A percentile compares a stretch with the other conserved stretches of the same genome.
These are phyloP conservation scores for Calidris pygmaea DNA, from an alignment of 2,113 vertebrate genomes.

Conservation along the genomic window DNA sequence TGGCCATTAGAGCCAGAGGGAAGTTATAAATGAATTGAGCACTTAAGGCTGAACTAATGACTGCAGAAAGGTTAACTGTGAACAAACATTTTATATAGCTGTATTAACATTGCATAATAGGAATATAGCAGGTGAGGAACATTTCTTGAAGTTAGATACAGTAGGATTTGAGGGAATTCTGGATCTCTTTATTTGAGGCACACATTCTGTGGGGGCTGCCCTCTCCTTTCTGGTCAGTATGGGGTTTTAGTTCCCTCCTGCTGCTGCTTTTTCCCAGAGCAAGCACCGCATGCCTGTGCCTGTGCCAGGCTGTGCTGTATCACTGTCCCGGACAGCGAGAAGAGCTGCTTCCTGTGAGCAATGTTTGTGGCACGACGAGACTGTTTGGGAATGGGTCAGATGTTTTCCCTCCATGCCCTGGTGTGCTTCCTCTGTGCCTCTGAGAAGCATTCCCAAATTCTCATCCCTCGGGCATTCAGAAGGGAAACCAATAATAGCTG, in stretches of 20 bases:
- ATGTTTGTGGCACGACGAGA: not conserved
- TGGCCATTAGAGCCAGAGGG: not conserved
- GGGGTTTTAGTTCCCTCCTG: not conserved
- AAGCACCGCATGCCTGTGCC: accelerated
- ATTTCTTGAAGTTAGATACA: not conserved
- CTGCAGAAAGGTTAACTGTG: not conserved
- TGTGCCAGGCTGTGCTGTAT: accelerated
- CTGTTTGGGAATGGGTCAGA: not conserved
- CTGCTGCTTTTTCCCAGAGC: not conserved
- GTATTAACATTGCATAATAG: not conserved
- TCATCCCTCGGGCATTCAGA: not conserved
- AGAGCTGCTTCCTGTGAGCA: not conserved
- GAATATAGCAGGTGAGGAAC: not conserved
- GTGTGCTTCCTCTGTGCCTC: not conserved
- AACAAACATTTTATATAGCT: not conserved
- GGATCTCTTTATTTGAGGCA: not conserved
- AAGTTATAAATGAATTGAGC: not conserved
- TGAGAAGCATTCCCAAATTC: not conserved
- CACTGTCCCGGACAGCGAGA: not conserved
- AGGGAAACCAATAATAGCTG: not conserved
- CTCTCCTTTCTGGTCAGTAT: not conserved
- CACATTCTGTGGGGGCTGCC: not conserved
- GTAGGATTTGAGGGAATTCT: not conserved
- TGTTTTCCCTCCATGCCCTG: not conserved
- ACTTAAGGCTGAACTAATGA: not conserved